Evolutionary conservation across 2,797 vertebrate species (phyloP), one percentile per base, ranked within the genome.

Genomic region (Harpagifer antarcticus): DNA sequence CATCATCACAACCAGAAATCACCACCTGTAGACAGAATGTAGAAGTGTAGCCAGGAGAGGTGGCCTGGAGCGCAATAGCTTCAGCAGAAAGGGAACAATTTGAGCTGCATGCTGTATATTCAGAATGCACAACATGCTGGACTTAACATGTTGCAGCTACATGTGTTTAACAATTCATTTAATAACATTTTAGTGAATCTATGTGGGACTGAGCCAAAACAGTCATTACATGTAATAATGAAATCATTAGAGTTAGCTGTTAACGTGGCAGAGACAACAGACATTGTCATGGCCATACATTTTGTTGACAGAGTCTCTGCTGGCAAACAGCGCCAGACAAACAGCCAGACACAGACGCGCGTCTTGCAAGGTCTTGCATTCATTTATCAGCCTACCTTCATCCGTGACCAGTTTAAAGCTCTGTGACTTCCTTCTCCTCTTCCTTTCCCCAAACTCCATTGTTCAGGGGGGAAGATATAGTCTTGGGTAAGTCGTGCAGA

Each of bases 401-500:
- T 96, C 95, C 91, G 94, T 96, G 92, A 97, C 95, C 95, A 99
- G 95, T 94, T 98, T 99, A 93, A 97, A 99, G 97, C 98, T 99
- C 89, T 95, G 97, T 62, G 98, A 98, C 96, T 99, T 99, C 95
- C 98, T 96, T 94, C 97, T 99, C 82, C 97, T 94, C 92, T 95
- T 98, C 95, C 97, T 96, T 91, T 96, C 96, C 1, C 95, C 94
- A 92, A 96, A 96, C 96, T 99, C 97, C 98, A 99, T 99, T 88
- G 88, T 94, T n/a, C 87, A 48, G 60, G 40, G 4, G 60, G 4
- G 68, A 68, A 65, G 59, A 63, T 76, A 47, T 68, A 72, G 72
- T 74, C 70, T 40, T 64, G 65, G 67, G 53, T 53, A 55, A 88
- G 76, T 70, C 77, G 84, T 61, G 57, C 60, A 40, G 71, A 63